A percentile compares a stretch with the other conserved stretches of the same genome.
These are phyloP conservation scores for Phyllopteryx taeniolatus DNA, from an alignment of 2,113 vertebrate species.

Conservation along the genomic window DNA sequence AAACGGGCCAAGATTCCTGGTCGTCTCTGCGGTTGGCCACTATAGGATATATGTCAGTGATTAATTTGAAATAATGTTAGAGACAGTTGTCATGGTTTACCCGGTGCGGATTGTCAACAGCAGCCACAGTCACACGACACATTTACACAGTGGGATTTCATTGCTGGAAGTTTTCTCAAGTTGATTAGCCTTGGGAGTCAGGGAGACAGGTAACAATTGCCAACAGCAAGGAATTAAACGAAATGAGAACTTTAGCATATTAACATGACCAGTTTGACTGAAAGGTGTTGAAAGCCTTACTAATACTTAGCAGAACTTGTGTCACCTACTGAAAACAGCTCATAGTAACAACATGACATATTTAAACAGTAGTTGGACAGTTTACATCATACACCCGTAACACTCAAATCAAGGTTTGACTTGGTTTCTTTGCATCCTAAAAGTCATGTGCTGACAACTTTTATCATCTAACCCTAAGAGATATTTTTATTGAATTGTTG, in stretches of 20 bases:
- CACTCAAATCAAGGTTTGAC: too few relatives aligned
- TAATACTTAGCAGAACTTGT: conserved; percentile 31
- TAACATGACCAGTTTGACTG: background rate
- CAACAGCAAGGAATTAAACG: conserved; percentile 19
- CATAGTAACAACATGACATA: conserved; percentile 38
- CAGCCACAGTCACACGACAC: conserved; percentile 10
- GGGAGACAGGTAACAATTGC: conserved; percentile 24
- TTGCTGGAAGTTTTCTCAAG: conserved; percentile 25
- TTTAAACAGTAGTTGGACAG: background rate
- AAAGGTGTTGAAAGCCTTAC: conserved; percentile 20
- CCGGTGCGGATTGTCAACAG: conserved; percentile 13
- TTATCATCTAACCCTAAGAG: too few relatives aligned
- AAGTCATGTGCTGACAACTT: too few relatives aligned
- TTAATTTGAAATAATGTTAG: background rate
- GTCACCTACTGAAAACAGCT: conserved; percentile 34
- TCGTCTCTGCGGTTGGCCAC: background rate
- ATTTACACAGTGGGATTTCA: conserved; percentile 17
- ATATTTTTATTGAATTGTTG: too few relatives aligned
- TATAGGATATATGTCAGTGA: background rate
- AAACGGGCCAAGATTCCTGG: background rate
- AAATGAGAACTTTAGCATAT: background rate
- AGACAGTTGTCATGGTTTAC: conserved; percentile 14
- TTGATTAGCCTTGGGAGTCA: conserved; percentile 15
- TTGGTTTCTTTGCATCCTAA: too few relatives aligned
- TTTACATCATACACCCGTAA: too few relatives aligned